These are phyloP conservation scores for Anabas testudineus DNA, from an alignment of 2,797 vertebrate genomes.

Conservation along the genomic window DNA sequence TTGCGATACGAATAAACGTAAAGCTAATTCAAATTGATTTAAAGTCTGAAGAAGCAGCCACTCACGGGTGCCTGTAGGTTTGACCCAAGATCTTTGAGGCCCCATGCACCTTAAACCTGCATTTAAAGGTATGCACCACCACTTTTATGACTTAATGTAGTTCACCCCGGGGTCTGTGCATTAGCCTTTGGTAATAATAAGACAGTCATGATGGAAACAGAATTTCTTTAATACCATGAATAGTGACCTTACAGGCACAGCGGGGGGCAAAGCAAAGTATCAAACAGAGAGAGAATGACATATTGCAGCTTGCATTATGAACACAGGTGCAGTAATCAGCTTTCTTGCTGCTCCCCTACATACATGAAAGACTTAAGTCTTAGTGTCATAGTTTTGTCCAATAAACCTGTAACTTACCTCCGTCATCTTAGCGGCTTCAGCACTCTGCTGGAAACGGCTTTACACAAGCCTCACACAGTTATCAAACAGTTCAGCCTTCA, in stretches of 20 bases:
- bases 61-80: constrained; percentile 3
- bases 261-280: constrained; percentile 6
- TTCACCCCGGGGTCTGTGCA: background rate
- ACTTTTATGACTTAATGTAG: background rate
- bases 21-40: constrained; percentile 7
- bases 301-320: constrained; percentile 1
- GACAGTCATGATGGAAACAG: background rate
- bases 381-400: constrained; percentile 7
- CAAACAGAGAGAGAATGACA: background rate
- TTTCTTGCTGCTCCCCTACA: background rate
- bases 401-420: background rate
- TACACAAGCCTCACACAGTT: constrained; percentile 1
- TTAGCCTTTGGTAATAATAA: constrained; percentile 1
- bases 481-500: background rate
- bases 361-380: background rate
- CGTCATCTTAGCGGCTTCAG: background rate
- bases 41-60: background rate
- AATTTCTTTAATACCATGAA: too few relatives aligned
- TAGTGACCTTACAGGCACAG: background rate
- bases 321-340: constrained; percentile 9
- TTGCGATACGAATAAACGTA: constrained; percentile 2
- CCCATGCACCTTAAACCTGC: background rate
- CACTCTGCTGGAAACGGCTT: constrained; percentile 5
- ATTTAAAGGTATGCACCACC: background rate
- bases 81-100: background rate